A percentile compares a stretch with the other conserved stretches of the same genome.
Evolutionary conservation across 2,797 vertebrate species (phyloP).

Genomic region (Aeoliscus strigatus): DNA sequence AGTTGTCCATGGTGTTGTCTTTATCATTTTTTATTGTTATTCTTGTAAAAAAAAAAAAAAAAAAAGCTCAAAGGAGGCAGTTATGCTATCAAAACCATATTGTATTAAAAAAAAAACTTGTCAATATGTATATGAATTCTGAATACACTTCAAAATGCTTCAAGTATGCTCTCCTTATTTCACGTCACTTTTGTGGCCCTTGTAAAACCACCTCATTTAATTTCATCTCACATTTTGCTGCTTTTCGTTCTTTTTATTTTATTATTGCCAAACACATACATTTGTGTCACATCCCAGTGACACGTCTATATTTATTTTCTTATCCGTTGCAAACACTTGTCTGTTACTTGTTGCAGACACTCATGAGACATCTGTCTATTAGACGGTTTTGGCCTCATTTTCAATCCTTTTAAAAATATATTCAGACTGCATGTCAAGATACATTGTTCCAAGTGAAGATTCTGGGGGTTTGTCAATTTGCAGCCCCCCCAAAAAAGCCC

Average conservation of each 20-base stretch:
- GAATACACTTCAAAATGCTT: conserved; percentile 78
- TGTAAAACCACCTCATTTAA: neutral
- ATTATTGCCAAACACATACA: too few species aligned
- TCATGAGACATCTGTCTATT: too few species aligned
- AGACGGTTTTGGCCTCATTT: too few species aligned
- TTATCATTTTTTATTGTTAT: conserved; percentile 78
- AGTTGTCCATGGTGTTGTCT: conserved; percentile 74
- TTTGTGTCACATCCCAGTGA: too few species aligned
- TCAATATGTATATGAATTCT: conserved; percentile 83
- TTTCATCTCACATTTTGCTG: neutral
- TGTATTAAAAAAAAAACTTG: conserved; percentile 79
- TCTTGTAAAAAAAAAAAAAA: conserved; percentile 69
- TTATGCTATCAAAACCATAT: conserved; percentile 77
- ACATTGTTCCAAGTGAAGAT: too few species aligned
- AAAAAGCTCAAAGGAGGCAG: conserved; percentile 61
- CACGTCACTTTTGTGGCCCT: conserved; percentile 28
- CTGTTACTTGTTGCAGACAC: conserved; percentile 3
- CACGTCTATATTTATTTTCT: too few species aligned
- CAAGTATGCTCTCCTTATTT: conserved; percentile 41
- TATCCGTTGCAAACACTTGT: neutral
- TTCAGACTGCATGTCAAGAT: neutral
- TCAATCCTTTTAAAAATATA: conserved; percentile 1
- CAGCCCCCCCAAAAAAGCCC: neutral
- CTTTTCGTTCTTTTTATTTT: too few species aligned
- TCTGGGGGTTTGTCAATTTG: neutral